These are phyloP conservation scores for Xanthia togata DNA, from an alignment of 2,888 invertebrate species.

Conservation along the genomic window DNA sequence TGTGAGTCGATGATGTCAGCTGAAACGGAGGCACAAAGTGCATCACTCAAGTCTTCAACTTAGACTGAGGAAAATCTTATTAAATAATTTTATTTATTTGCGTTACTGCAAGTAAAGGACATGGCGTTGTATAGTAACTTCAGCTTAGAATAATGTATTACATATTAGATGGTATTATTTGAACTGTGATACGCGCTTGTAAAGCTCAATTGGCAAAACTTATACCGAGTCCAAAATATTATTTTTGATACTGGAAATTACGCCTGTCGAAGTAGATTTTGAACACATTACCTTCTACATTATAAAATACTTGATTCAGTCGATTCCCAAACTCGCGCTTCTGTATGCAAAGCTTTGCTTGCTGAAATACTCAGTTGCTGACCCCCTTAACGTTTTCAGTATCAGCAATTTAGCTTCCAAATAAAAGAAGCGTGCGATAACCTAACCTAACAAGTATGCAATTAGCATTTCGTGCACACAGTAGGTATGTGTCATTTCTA, in stretches of 20 bases:
- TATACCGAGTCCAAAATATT: neutral
- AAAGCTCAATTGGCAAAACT: neutral
- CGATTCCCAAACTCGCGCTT: neutral
- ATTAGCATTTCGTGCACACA: constrained; percentile 53
- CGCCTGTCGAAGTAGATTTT: neutral
- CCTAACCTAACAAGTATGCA: neutral
- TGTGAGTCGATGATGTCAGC: constrained; percentile 41
- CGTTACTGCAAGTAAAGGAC: constrained; percentile 1
- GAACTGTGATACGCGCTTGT: too few species aligned
- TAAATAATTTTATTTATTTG: neutral
- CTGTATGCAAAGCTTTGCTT: neutral
- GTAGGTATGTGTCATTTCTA: constrained; percentile 51
- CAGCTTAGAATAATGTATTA: neutral
- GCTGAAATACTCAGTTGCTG: neutral
- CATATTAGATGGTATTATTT: neutral
- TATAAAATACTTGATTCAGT: neutral
- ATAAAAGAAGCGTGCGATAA: constrained; percentile 14
- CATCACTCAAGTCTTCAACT: constrained; percentile 27
- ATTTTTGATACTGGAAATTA: neutral
- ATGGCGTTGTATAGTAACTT: neutral
- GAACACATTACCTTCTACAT: neutral
- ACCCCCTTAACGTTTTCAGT: neutral
- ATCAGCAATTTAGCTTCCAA: neutral
- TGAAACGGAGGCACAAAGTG: constrained; percentile 12
- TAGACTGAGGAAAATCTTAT: constrained; percentile 7